phyloP scores from a whole-genome alignment of 2,113 vertebrate species.

The Cranoglanis bouderius region DNA sequence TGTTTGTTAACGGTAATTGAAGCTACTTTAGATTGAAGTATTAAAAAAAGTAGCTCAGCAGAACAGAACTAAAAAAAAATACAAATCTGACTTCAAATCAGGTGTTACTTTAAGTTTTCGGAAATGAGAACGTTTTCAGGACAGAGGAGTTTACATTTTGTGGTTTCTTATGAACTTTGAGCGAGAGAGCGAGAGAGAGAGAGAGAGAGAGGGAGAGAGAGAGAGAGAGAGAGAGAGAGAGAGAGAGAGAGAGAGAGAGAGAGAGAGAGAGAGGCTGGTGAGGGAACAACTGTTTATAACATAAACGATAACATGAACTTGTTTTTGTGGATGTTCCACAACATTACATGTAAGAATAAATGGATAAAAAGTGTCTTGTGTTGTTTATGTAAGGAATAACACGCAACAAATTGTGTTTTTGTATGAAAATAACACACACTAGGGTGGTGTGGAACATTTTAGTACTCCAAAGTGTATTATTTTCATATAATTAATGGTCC shows the following conservation, averaged over 20 bases:
- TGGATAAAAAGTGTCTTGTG: not conserved
- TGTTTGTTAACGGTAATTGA: conserved; percentile 12
- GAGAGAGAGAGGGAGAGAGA: too few species aligned
- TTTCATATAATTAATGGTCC: not conserved
- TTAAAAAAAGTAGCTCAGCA: not conserved
- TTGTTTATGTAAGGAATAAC: not conserved
- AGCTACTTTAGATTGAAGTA: conserved; percentile 18
- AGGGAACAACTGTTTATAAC: not conserved
- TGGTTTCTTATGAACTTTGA: not conserved
- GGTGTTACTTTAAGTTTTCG: not conserved
- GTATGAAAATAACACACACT: not conserved
- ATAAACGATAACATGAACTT: not conserved
- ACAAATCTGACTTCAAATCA: not conserved
- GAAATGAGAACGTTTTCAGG: not conserved
- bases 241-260: too few species aligned
- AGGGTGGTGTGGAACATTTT: not conserved
- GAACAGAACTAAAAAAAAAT: not conserved
- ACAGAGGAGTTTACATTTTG: not conserved
- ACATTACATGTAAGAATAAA: not conserved
- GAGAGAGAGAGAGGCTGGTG: not conserved
- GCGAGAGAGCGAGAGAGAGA: too few species aligned
- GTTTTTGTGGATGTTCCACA: not conserved
- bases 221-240: too few species aligned
- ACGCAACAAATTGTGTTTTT: too few species aligned
- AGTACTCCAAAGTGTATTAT: not conserved